Percentiles rank a stretch among this genome's conserved stretches.
Evolutionary conservation across 2,888 invertebrate genomes (phyloP).

Genomic region (Agonopterix heracliana): DNA sequence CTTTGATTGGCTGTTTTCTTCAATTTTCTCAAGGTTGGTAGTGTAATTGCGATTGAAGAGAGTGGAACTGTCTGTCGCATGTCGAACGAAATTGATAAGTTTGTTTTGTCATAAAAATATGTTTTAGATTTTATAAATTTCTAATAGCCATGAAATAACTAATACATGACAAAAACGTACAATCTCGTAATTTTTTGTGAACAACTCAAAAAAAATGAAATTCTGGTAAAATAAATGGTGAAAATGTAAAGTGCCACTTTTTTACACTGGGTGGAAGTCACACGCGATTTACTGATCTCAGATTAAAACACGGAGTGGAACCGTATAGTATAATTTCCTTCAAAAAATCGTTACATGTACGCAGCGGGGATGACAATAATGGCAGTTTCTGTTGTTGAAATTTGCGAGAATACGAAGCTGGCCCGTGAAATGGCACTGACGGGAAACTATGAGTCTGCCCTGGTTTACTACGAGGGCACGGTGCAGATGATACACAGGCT

Average conservation of each 20-base stretch:
- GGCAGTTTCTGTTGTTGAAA: conserved; percentile 93
- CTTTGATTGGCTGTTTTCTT: too few relatives aligned
- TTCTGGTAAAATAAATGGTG: conserved; percentile 20
- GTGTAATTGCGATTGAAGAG: background rate
- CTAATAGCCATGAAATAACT: conserved; percentile 43
- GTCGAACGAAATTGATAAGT: conserved; percentile 49
- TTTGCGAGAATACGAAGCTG: conserved; percentile 95
- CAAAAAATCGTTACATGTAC: conserved; percentile 60
- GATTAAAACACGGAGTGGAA: background rate
- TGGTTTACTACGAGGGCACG: conserved; percentile 94
- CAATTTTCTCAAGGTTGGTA: too few relatives aligned
- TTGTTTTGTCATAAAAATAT: conserved; percentile 57
- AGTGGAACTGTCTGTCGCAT: background rate
- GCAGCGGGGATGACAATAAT: conserved; percentile 84
- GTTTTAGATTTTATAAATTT: conserved; percentile 29
- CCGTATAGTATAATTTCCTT: too few relatives aligned
- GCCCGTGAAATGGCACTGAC: conserved; percentile 96
- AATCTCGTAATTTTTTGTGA: conserved; percentile 28
- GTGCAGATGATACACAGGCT: conserved; percentile 93
- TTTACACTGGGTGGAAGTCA: background rate
- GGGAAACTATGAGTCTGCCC: conserved; percentile 96
- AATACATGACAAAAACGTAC: conserved; percentile 26
- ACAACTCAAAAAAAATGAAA: conserved; percentile 28
- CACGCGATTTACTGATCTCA: background rate
- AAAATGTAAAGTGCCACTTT: conserved; percentile 11